These are phyloP conservation scores for Smutsia gigantea DNA, from an alignment of 2,797 vertebrate species.

Conservation along the genomic window DNA sequence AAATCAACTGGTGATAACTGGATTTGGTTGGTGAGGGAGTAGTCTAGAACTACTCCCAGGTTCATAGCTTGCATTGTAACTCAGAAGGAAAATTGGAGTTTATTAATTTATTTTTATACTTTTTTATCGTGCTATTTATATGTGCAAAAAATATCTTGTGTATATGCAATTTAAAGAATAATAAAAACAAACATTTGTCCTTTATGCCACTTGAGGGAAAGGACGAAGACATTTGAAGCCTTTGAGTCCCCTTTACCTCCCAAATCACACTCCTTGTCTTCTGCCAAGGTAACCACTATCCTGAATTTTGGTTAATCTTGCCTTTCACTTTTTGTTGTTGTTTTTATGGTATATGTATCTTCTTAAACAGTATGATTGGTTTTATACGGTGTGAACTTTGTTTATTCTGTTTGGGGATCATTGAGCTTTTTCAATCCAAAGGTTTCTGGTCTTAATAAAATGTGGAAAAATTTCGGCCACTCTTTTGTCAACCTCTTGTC, in stretches of 20 bases:
- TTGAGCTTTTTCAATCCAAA: not conserved
- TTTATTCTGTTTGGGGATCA: conserved; percentile 3
- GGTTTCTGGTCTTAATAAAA: conserved; percentile 24
- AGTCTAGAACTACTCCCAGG: not conserved
- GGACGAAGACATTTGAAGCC: not conserved
- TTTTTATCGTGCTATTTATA: not conserved
- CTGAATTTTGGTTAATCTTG: not conserved
- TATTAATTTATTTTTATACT: not conserved
- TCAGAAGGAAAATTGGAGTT: not conserved
- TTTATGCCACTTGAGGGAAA: not conserved
- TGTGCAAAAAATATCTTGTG: not conserved
- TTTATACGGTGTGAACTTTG: not conserved
- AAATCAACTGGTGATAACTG: not conserved
- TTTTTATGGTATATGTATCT: not conserved
- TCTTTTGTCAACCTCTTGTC: not conserved
- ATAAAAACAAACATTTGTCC: not conserved
- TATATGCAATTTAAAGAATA: not conserved
- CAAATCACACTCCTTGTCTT: not conserved
- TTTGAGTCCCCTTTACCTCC: not conserved
- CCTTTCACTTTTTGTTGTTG: not conserved
- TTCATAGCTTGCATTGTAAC: not conserved
- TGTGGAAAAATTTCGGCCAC: not conserved
- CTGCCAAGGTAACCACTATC: not conserved
- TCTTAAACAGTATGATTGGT: not conserved
- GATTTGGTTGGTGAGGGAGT: not conserved